These are phyloP conservation scores for Homarus americanus DNA, from an alignment of 1,140 invertebrate species.

Conservation along the genomic window DNA sequence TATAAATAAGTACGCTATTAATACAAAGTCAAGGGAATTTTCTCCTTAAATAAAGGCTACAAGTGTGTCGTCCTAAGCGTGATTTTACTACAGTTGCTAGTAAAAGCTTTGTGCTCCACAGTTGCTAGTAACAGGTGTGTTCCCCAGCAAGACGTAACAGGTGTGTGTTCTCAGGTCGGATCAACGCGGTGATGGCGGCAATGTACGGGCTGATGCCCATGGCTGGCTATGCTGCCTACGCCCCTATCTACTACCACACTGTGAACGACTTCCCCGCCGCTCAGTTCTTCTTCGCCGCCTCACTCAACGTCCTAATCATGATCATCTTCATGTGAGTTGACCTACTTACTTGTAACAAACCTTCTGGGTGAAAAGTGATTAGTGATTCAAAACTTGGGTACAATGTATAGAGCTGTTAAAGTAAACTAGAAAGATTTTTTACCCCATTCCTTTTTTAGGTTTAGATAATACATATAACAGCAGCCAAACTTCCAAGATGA, in stretches of 20 bases:
- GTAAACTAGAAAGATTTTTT: no score
- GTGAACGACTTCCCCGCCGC: conserved; percentile 53
- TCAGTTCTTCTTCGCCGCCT: conserved; percentile 62
- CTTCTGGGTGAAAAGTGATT: background rate
- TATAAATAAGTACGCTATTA: no score
- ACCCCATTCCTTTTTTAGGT: no score
- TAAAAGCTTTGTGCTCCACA: no score
- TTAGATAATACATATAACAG: no score
- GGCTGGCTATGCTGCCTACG: conserved; percentile 58
- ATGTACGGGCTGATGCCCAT: conserved; percentile 67
- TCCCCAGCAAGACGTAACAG: no score
- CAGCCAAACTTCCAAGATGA: no score
- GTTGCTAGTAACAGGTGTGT: no score
- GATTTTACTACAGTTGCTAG: no score
- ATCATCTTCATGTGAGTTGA: conserved; percentile 59
- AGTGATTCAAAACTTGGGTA: background rate
- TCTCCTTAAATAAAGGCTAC: no score
- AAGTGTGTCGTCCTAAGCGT: no score
- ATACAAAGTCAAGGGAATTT: no score
- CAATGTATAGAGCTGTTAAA: background rate
- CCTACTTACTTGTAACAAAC: background rate
- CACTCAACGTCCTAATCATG: conserved; percentile 51
- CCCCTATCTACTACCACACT: conserved; percentile 55
- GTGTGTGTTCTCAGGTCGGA: conserved; percentile 20
- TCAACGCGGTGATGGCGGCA: conserved; percentile 57